Conservation (phyloP, 2,113 vertebrate species). For the Larimichthys polyactis region DNA sequence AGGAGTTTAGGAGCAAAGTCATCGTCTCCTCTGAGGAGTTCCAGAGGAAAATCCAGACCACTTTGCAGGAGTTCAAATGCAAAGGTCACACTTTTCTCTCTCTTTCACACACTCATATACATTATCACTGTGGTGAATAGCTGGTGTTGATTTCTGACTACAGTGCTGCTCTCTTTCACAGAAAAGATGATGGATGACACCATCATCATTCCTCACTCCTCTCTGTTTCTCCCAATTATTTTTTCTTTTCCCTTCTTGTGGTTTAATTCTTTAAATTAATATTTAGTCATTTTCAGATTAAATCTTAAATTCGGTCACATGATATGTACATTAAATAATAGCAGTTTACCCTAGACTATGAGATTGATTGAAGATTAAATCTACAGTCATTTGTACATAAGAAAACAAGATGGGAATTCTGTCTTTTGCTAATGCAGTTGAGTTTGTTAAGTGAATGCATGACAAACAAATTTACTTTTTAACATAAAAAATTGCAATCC, state of each 20-base stretch:
- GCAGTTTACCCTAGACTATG: neutral
- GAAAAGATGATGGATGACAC: neutral
- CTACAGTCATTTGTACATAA: neutral
- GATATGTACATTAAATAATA: neutral
- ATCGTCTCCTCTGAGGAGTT: slow-evolving; percentile 87
- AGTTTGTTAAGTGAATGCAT: neutral
- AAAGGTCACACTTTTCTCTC: slow-evolving; percentile 82
- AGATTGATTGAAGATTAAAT: neutral
- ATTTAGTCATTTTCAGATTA: too few species aligned
- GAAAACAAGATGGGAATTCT: neutral
- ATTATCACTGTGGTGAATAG: slow-evolving; percentile 36
- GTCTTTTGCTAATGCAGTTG: neutral
- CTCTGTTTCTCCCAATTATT: neutral
- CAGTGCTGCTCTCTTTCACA: neutral
- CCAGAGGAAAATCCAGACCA: slow-evolving; percentile 84
- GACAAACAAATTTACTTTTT: neutral
- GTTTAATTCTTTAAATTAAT: too few species aligned
- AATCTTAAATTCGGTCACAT: too few species aligned
- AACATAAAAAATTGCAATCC: neutral
- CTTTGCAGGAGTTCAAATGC: slow-evolving; percentile 83
- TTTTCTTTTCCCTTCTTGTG: neutral
- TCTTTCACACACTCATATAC: neutral
- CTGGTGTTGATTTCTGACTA: slow-evolving; percentile 33
- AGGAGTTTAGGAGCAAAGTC: slow-evolving; percentile 87
- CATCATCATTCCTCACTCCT: neutral